Evolutionary conservation across 2,797 vertebrate species (phyloP).

Genomic region (Microctenopoma stevenorrisi): DNA sequence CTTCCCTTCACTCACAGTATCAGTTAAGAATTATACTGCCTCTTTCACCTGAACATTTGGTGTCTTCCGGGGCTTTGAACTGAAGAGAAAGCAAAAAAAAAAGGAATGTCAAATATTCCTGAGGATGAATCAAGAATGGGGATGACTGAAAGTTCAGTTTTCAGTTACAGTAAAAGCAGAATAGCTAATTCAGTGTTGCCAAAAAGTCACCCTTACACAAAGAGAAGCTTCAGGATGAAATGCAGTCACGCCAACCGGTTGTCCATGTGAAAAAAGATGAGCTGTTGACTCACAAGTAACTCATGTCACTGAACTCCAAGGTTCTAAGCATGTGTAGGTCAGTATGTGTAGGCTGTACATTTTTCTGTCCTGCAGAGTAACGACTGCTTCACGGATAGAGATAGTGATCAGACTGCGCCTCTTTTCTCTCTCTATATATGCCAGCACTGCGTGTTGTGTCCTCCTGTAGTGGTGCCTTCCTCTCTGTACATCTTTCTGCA

Average conservation of each 20-base stretch:
- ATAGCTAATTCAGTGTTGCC: constrained; percentile 4
- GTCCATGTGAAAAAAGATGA: constrained; percentile 24
- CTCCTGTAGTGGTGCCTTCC: too few species aligned
- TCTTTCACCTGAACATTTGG: constrained; percentile 21
- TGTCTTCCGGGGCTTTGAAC: constrained; percentile 30
- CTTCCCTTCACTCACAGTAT: neutral
- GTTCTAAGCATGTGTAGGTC: constrained; percentile 5
- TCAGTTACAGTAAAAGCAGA: constrained; percentile 31
- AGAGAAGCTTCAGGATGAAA: constrained; percentile 15
- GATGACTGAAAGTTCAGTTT: constrained; percentile 21
- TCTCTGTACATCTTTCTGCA: too few species aligned
- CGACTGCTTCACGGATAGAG: neutral
- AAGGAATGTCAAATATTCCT: constrained; percentile 31
- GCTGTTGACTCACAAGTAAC: constrained; percentile 35
- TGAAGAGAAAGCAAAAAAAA: constrained; percentile 19
- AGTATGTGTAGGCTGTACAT: neutral
- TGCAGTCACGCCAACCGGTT: constrained; percentile 19
- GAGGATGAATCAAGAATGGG: constrained; percentile 6
- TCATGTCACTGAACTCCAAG: constrained; percentile 10
- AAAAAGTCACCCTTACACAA: constrained; percentile 5
- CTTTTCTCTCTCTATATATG: too few species aligned
- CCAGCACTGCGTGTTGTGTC: too few species aligned
- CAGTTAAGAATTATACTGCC: constrained; percentile 10
- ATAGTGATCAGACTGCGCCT: too few species aligned
- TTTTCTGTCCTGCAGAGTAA: constrained; percentile 11